phyloP scores from a whole-genome alignment of 2,888 invertebrate species.

The Pherbina coryleti region DNA sequence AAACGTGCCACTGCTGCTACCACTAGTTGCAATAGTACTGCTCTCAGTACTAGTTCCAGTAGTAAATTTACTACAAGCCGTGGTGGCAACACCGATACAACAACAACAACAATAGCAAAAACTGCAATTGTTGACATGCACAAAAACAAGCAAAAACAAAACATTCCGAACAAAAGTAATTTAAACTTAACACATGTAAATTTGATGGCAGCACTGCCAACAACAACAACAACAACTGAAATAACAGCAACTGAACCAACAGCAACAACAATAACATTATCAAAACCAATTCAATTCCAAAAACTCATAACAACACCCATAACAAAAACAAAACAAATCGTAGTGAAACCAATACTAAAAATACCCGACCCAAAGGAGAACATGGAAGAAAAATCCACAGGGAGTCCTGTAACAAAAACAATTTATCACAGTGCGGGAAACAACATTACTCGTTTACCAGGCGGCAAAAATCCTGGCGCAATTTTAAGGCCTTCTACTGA shows the following conservation, averaged over 20 bases:
- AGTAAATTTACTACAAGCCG: constrained; percentile 38
- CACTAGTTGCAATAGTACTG: constrained; percentile 43
- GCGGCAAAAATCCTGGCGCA: neutral
- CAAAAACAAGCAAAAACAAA: constrained; percentile 11
- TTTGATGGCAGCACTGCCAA: constrained; percentile 28
- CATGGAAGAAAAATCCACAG: neutral
- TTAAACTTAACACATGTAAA: neutral
- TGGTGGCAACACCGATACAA: constrained; percentile 45
- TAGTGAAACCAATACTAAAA: constrained; percentile 62
- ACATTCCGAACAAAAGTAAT: neutral
- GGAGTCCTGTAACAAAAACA: neutral
- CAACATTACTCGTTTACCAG: neutral
- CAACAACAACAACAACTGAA: constrained; percentile 12
- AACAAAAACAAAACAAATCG: constrained; percentile 44
- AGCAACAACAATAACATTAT: constrained; percentile 15
- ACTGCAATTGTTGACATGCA: constrained; percentile 33
- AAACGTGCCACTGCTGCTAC: constrained; percentile 39
- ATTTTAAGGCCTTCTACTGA: constrained; percentile 10
- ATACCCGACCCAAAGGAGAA: constrained; percentile 52
- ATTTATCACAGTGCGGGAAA: neutral
- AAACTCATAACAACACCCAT: constrained; percentile 41
- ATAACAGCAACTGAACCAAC: constrained; percentile 29
- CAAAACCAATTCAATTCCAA: constrained; percentile 28
- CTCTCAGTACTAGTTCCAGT: constrained; percentile 45
- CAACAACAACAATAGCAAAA: constrained; percentile 43